A percentile compares a stretch with the other conserved stretches of the same genome.
These are phyloP conservation scores for Myrmecophaga tridactyla DNA, from an alignment of 2,113 vertebrate species.

Conservation along the genomic window DNA sequence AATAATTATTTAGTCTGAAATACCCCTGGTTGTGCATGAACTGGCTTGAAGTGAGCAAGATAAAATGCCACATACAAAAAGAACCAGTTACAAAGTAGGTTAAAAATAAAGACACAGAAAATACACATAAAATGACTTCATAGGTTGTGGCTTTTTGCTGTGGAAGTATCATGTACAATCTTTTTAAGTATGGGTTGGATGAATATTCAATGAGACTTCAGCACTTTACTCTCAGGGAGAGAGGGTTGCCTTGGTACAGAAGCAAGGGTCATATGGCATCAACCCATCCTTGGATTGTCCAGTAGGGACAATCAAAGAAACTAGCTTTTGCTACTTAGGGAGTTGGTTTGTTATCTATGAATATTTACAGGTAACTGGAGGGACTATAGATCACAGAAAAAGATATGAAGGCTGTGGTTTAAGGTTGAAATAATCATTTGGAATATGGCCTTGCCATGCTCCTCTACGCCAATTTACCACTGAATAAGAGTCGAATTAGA, in stretches of 20 bases:
- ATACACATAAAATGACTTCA: neutral
- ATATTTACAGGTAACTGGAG: neutral
- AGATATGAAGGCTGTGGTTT: neutral
- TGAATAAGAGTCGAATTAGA: neutral
- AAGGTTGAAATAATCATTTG: neutral
- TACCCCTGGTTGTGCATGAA: neutral
- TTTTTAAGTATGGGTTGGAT: neutral
- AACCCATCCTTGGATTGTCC: neutral
- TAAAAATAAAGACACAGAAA: neutral
- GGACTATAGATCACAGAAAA: neutral
- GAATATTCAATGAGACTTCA: neutral
- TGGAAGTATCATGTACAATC: neutral
- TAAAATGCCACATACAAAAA: neutral
- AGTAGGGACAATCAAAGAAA: no score
- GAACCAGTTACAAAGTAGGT: neutral
- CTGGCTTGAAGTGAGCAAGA: neutral
- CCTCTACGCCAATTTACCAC: neutral
- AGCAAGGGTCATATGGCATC: neutral
- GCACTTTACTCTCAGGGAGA: neutral
- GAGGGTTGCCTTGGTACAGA: neutral
- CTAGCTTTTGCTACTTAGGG: neutral
- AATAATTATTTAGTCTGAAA: neutral
- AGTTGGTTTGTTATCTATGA: neutral
- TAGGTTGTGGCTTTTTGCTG: neutral
- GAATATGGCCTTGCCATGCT: neutral